Evolutionary conservation across 2,113 vertebrate genomes (phyloP), one percentile per base, ranked within the genome.

Genomic region (Paedocypris sp.): DNA sequence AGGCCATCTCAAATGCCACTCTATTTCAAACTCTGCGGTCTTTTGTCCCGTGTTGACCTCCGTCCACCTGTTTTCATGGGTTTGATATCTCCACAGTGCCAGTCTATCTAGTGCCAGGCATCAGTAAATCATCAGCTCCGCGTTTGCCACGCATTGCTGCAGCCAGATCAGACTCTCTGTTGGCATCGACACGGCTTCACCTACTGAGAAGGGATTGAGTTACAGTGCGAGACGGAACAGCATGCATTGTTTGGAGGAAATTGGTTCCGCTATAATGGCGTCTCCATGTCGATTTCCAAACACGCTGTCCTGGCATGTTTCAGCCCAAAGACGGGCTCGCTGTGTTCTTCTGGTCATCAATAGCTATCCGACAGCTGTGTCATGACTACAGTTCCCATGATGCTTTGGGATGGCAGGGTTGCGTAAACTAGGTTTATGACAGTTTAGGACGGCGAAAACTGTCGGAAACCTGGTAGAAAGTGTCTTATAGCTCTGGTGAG

Each of bases 321-420:
- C 36, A 4, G n/a, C n/a, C n/a, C n/a, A n/a, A n/a, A n/a, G n/a
- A n/a, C n/a, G n/a, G 60, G 39, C 58, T 66, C 67, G 66, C 78
- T 74, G 70, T 62, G 62, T 38, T 67, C 41, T 61, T 19, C 25
- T 42, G 38, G 83, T 81, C 83, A 86, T 85, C 81, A 82, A 85
- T 83, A 83, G 78, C 62, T 56, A 60, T 19, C 49, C 69, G 75
- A 76, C 83, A 86, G 83, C 85, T 86, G 85, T 69, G 62, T 11
- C 49, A 28, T 19, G 50, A 60, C 54, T 60, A 66, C 64, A 58
- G 19, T 58, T 42, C 53, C 63, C 63, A 65, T 32, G 45, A 65
- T 65, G n/a, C 63, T 10, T 3, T 65, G 35, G 43, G 41, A 9
- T 42, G 50, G n/a, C n/a, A n/a, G n/a, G n/a, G n/a, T n/a, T n/a